phyloP scores from a whole-genome alignment of 1,140 invertebrate genomes.

The Zaprionus lachaisei region DNA sequence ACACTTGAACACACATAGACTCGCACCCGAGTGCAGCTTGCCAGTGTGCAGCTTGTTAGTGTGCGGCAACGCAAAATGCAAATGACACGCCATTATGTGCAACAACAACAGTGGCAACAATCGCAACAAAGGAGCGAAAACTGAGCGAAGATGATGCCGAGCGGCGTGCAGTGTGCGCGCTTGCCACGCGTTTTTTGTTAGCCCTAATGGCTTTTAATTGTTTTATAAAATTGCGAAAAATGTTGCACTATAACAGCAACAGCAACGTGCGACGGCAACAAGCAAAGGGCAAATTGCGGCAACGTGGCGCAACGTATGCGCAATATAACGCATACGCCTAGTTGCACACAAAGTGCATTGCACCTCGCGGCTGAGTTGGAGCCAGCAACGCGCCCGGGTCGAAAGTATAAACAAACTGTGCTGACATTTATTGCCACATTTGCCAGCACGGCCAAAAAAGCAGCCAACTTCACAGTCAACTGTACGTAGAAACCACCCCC shows the following conservation, averaged over 20 bases:
- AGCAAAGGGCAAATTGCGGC: constrained; percentile 26
- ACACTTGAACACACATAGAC: constrained; percentile 9
- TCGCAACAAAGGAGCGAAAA: constrained; percentile 19
- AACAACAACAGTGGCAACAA: constrained; percentile 20
- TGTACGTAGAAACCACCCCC: not conserved
- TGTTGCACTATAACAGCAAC: constrained; percentile 18
- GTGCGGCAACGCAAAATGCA: constrained; percentile 67
- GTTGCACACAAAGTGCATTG: constrained; percentile 49
- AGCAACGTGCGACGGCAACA: constrained; percentile 5
- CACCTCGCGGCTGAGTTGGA: constrained; percentile 9
- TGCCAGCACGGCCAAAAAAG: constrained; percentile 12
- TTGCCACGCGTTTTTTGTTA: constrained; percentile 63
- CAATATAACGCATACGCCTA: constrained; percentile 57
- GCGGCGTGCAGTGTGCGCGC: constrained; percentile 3
- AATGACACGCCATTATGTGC: constrained; percentile 74
- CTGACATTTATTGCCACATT: constrained; percentile 55
- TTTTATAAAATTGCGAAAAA: constrained; percentile 74
- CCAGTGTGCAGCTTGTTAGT: constrained; percentile 52
- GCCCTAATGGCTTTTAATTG: constrained; percentile 79
- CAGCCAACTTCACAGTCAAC: constrained; percentile 28
- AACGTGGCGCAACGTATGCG: constrained; percentile 44
- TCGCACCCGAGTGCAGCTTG: constrained; percentile 28
- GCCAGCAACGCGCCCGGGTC: not conserved
- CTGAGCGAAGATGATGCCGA: constrained; percentile 48
- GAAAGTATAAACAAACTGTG: constrained; percentile 35